These are phyloP conservation scores for Cepaea hortensis DNA, from an alignment of 2,888 invertebrate species.

Conservation along the genomic window DNA sequence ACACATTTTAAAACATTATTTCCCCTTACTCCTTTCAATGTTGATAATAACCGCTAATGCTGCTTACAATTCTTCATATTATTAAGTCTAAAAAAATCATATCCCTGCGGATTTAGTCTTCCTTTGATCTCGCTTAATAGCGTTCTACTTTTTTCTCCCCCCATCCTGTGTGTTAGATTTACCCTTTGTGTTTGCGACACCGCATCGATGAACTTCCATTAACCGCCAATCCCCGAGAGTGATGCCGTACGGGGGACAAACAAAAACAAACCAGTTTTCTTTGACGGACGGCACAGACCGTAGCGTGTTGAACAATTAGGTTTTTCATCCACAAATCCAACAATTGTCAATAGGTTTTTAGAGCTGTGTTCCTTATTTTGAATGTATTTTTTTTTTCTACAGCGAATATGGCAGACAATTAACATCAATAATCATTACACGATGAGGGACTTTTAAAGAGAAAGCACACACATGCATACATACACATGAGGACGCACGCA, in stretches of 20 bases:
- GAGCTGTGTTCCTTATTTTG: neutral
- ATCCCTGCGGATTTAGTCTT: constrained; percentile 1
- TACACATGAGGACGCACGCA: too few species aligned
- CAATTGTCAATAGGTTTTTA: constrained; percentile 24
- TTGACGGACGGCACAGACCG: constrained; percentile 12
- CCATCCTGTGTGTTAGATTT: constrained; percentile 14
- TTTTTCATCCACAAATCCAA: constrained; percentile 21
- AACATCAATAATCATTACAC: neutral
- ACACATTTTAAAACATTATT: constrained; percentile 37
- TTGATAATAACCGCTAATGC: constrained; percentile 25
- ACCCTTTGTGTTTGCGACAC: constrained; percentile 29
- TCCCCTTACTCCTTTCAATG: constrained; percentile 30
- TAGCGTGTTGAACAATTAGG: constrained; percentile 15
- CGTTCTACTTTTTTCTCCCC: neutral
- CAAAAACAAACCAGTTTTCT: constrained; percentile 30
- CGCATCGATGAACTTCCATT: constrained; percentile 42
- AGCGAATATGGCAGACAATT: neutral
- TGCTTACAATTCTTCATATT: constrained; percentile 27
- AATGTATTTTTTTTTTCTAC: neutral
- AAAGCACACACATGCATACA: too few species aligned
- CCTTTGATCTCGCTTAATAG: constrained; percentile 40
- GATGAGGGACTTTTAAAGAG: neutral
- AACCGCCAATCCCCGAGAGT: constrained; percentile 32
- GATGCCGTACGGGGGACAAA: constrained; percentile 5
- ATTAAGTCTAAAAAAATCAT: constrained; percentile 22